Base-by-base conservation (phyloP, 2,113 vertebrate species). In the Cynocephalus volans region DNA sequence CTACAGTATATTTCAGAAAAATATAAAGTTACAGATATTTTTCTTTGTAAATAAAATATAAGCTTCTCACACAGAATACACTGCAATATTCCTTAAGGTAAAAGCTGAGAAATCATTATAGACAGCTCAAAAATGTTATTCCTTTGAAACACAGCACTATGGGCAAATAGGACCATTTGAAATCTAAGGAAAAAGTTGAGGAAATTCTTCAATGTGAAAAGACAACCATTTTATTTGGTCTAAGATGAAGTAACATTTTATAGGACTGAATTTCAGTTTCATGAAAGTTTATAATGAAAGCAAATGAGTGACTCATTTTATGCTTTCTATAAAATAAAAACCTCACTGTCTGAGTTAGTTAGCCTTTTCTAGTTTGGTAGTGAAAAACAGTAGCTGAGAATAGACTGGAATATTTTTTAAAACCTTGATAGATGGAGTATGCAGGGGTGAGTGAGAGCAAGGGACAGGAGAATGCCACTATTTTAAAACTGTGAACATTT, bases 141-240 rank as follows among this genome's bases (percentile, higher is more conserved):
- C 76, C 64, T 93, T 88, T 62, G 50, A 87, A 96, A 69, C 33
- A 92, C 15, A 36, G 50, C 33, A 96, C 45, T 90, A 80, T 12
- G 33, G 70, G 87, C 73, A 95, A 98, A 97, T 79, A 95, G 87
- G 84, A 88, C 70, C 65, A n/a, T 96, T 91, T 96, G 77, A 97
- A 97, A 90, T 83, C 70, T 72, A 50, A 67, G 28, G 11, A 83
- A 96, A 96, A 83, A 23, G 58, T 48, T 89, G 86, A 87, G 28
- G 36, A 89, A 88, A 93, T 96, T 92, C 33, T 93, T 97, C 93
- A 92, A 8, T 96, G 52, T 90, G 92, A 93, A 96, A 93, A 96
- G 79, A 96, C 69, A 95, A 95, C 64, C 82, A 93, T 97, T 97
- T 96, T 95, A 97, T 96, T 97, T 92, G 54, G 93, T 82, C 33